phyloP scores from a whole-genome alignment of 2,888 invertebrate genomes.

The Temnothorax rugatulus region DNA sequence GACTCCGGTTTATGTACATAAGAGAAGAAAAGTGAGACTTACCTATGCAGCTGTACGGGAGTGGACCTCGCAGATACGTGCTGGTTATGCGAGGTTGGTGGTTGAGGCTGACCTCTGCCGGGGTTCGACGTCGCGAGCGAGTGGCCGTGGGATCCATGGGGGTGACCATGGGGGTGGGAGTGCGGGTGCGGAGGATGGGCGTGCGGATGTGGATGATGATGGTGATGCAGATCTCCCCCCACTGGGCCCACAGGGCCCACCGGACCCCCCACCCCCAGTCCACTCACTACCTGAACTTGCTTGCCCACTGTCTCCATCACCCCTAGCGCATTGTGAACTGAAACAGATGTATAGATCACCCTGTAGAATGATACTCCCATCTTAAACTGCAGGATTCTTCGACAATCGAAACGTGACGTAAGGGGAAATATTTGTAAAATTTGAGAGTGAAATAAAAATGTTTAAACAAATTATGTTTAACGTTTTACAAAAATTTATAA shows the following conservation, averaged over 20 bases:
- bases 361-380: neutral
- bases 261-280: conserved; percentile 82
- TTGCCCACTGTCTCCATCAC: conserved; percentile 86
- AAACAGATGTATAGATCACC: conserved; percentile 70
- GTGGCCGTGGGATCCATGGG: conserved; percentile 81
- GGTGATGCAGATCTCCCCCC: conserved; percentile 84
- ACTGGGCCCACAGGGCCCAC: conserved; percentile 83
- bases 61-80: conserved; percentile 84
- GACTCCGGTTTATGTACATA: neutral
- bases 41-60: conserved; percentile 84
- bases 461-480: neutral
- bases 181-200: conserved; percentile 78
- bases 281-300: conserved; percentile 85
- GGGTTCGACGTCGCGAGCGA: conserved; percentile 83
- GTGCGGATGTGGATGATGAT: conserved; percentile 84
- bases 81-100: conserved; percentile 84
- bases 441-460: neutral
- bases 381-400: neutral
- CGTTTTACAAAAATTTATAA: neutral
- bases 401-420: neutral
- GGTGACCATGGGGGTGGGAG: conserved; percentile 79
- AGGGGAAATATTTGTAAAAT: neutral
- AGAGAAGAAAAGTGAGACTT: conserved; percentile 64
- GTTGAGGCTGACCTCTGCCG: conserved; percentile 82
- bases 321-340: conserved; percentile 85